Evolutionary conservation across 2,888 invertebrate genomes (phyloP).

Genomic region (Tiphia femorata): DNA sequence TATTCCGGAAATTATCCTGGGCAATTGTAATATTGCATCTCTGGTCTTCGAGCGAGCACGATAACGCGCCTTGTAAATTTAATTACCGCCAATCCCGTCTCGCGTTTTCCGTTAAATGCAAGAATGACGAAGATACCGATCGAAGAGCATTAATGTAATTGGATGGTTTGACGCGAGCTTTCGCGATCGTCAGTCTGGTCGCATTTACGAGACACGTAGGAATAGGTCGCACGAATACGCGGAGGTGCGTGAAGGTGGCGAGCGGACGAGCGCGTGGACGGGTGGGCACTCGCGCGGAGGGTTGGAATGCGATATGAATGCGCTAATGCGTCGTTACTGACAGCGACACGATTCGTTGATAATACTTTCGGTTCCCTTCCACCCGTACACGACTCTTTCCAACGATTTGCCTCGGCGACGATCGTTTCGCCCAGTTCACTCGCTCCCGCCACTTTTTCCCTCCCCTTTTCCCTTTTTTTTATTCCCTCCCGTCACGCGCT

Average conservation of each 20-base stretch:
- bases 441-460: constrained; percentile 16
- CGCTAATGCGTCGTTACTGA: constrained; percentile 58
- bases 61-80: too few relatives aligned
- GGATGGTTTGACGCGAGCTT: neutral
- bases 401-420: constrained; percentile 16
- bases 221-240: constrained; percentile 11
- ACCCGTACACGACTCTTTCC: constrained; percentile 7
- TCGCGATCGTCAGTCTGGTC: neutral
- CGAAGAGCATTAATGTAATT: neutral
- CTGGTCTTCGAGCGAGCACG: too few relatives aligned
- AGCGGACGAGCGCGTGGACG: constrained; percentile 27
- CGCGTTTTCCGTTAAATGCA: too few relatives aligned
- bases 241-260: constrained; percentile 1
- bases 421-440: too few relatives aligned
- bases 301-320: constrained; percentile 59
- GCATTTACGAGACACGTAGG: too few relatives aligned
- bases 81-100: too few relatives aligned
- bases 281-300: constrained; percentile 37
- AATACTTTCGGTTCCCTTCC: constrained; percentile 35
- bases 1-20: too few relatives aligned
- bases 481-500: neutral
- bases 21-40: too few relatives aligned
- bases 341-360: constrained; percentile 57
- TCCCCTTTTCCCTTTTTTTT: constrained; percentile 8
- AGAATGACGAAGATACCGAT: too few relatives aligned